Evolutionary conservation across 2,113 vertebrate genomes (phyloP).

Genomic region (Monarcha castaneiventris): DNA sequence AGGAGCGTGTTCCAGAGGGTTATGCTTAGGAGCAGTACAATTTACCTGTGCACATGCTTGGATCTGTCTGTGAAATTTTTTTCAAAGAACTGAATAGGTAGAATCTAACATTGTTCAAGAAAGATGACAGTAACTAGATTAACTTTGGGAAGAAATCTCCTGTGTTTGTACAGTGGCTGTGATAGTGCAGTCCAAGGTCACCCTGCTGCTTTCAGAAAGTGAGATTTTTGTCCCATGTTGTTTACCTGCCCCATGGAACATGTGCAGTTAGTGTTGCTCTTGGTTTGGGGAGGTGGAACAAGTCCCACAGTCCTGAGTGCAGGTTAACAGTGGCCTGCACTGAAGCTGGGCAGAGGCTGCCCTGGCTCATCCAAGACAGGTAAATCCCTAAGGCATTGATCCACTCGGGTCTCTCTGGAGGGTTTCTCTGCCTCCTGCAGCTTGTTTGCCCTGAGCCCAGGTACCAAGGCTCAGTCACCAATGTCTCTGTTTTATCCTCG

Average conservation of each 20-base stretch:
- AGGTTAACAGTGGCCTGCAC: not conserved
- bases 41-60: not conserved
- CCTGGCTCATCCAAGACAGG: not conserved
- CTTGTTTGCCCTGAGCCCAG: slow-evolving; percentile 60
- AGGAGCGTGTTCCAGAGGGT: not conserved
- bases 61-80: not conserved
- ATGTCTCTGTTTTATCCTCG: slow-evolving; percentile 70
- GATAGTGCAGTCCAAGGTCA: not conserved
- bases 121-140: not conserved
- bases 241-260: not conserved
- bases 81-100: not conserved
- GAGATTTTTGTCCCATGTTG: not conserved
- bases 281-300: not conserved
- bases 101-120: not conserved
- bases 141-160: not conserved
- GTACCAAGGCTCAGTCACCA: slow-evolving; percentile 70
- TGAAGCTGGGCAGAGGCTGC: not conserved
- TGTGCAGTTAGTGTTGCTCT: not conserved
- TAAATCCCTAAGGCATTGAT: not conserved
- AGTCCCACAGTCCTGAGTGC: not conserved
- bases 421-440: slow-evolving; percentile 62
- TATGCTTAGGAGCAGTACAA: not conserved
- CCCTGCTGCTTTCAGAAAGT: not conserved
- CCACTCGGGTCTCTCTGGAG: not conserved
- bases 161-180: not conserved